Conservation (phyloP, 1,140 invertebrate genomes). For the Ruditapes philippinarum region DNA sequence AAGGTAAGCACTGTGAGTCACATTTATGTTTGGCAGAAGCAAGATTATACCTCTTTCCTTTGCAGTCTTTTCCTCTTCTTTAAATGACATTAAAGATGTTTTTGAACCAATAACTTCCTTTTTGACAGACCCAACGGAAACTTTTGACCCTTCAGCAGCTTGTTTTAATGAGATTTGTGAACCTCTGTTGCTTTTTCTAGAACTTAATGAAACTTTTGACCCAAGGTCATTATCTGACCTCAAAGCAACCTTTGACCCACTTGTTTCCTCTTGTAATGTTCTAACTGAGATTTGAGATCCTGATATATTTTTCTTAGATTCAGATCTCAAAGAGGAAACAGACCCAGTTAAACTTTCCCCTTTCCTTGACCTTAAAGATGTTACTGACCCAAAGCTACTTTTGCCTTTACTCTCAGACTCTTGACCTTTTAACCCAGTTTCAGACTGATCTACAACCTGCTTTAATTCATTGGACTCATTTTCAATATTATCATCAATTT, state of each 20-base stretch:
- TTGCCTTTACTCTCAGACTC: not conserved
- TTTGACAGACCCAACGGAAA: not conserved
- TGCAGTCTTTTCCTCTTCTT: not conserved
- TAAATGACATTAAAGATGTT: constrained; percentile 13
- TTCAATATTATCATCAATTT: not conserved
- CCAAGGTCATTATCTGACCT: constrained; percentile 18
- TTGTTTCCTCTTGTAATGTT: not conserved
- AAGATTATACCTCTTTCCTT: not conserved
- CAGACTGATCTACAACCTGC: not conserved
- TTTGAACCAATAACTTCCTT: constrained; percentile 46
- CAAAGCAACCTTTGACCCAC: constrained; percentile 12
- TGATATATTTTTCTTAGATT: not conserved
- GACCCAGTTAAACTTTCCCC: not conserved
- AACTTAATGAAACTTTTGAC: constrained; percentile 24
- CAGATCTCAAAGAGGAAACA: not conserved
- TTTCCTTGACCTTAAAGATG: not conserved
- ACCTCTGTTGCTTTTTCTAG: not conserved
- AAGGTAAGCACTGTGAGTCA: not conserved
- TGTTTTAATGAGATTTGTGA: constrained; percentile 35
- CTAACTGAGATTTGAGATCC: constrained; percentile 35
- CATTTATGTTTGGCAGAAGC: not conserved
- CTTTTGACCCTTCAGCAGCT: constrained; percentile 23
- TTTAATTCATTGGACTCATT: not conserved
- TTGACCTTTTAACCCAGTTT: not conserved
- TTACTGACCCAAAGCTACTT: constrained; percentile 3